These are phyloP conservation scores for Drosophila kanapiae DNA, from an alignment of 1,140 invertebrate species.

Conservation along the genomic window DNA sequence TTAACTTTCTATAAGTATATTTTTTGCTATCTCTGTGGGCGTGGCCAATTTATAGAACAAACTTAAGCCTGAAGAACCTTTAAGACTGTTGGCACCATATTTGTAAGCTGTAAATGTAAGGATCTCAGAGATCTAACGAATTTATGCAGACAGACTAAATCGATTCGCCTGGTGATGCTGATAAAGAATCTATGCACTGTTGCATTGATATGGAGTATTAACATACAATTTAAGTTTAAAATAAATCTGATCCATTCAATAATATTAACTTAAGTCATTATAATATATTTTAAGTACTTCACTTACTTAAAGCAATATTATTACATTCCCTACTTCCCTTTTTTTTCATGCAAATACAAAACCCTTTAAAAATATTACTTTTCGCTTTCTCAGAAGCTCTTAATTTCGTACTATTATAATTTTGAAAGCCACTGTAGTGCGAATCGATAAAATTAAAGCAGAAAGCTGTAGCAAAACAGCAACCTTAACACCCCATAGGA, in stretches of 20 bases:
- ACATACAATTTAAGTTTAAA: background rate
- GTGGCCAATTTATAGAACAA: no score
- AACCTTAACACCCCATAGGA: constrained; percentile 35
- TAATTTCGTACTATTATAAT: background rate
- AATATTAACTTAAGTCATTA: background rate
- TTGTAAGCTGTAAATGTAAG: no score
- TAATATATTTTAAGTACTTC: background rate
- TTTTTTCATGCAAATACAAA: background rate
- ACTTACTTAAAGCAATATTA: background rate
- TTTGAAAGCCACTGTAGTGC: background rate
- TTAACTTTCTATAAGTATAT: no score
- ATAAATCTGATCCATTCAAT: background rate
- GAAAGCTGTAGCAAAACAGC: constrained; percentile 18
- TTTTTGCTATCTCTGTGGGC: no score
- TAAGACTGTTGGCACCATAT: no score
- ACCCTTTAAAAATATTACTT: background rate
- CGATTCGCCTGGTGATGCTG: background rate
- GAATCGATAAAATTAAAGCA: constrained; percentile 52
- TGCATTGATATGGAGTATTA: background rate
- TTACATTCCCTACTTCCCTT: background rate
- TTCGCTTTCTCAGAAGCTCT: background rate
- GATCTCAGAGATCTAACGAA: background rate
- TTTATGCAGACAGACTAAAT: background rate
- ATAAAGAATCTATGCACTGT: no score
- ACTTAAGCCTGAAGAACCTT: no score